Evolutionary conservation across 2,113 vertebrate genomes (phyloP).

Genomic region (Grantiella picta): DNA sequence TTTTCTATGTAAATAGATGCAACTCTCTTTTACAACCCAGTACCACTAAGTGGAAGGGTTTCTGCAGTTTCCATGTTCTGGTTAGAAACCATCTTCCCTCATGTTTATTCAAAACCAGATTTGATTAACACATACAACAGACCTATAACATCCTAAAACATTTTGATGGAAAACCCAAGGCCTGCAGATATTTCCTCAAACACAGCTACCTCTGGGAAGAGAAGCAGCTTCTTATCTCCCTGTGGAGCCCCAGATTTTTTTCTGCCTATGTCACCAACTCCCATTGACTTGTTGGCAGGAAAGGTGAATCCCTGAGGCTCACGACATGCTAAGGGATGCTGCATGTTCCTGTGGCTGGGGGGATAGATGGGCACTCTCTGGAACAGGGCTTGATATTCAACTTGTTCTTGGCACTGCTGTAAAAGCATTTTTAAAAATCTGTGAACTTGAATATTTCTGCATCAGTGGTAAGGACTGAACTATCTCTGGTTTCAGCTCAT

Average conservation of each 20-base stretch:
- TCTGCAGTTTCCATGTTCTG: not conserved
- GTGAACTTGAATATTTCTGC: not conserved
- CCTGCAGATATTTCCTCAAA: not conserved
- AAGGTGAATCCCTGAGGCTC: not conserved
- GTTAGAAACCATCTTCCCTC: not conserved
- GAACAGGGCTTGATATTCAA: not conserved
- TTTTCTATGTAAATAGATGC: not conserved
- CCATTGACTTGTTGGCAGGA: not conserved
- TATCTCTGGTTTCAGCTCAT: not conserved
- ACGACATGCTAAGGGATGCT: not conserved
- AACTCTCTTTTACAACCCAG: not conserved
- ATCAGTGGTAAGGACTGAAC: not conserved
- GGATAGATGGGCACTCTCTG: not conserved
- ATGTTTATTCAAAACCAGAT: not conserved
- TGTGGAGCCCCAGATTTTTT: not conserved
- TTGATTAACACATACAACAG: not conserved
- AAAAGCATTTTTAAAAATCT: not conserved
- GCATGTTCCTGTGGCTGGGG: too few relatives aligned
- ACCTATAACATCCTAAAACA: not conserved
- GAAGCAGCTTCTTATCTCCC: not conserved
- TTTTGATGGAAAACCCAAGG: not conserved
- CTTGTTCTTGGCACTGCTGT: not conserved
- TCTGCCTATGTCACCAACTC: accelerated
- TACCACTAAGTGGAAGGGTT: not conserved
- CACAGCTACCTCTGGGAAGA: not conserved